phyloP scores from a whole-genome alignment of 1,140 invertebrate species.

The Condylostylus longicornis region DNA sequence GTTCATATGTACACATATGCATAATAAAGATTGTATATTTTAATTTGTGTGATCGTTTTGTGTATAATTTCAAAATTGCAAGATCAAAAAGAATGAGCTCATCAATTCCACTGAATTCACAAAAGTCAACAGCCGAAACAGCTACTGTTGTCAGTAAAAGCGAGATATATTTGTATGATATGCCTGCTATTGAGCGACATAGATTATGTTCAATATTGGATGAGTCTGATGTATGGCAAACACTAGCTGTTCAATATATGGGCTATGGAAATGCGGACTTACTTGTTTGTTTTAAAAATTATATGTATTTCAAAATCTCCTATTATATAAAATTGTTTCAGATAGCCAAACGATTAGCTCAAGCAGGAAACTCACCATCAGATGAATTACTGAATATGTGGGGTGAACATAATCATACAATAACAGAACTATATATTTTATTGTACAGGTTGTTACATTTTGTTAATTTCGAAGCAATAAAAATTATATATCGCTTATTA shows the following conservation, averaged over 20 bases:
- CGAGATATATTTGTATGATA: too few relatives aligned
- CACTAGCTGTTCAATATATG: slow-evolving; percentile 43
- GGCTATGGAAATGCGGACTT: slow-evolving; percentile 36
- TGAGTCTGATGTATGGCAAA: slow-evolving; percentile 60
- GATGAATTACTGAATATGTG: slow-evolving; percentile 58
- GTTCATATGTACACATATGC: too few relatives aligned
- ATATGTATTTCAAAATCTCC: neutral
- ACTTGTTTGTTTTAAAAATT: slow-evolving; percentile 37
- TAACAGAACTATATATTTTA: slow-evolving; percentile 58
- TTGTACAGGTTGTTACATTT: slow-evolving; percentile 32
- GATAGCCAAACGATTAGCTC: slow-evolving; percentile 34
- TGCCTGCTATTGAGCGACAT: slow-evolving; percentile 50
- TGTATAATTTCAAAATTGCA: too few relatives aligned
- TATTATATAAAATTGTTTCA: slow-evolving; percentile 12
- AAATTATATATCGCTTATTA: neutral
- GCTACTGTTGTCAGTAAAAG: too few relatives aligned
- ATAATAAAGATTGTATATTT: too few relatives aligned
- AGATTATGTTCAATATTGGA: slow-evolving; percentile 63
- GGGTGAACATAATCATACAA: slow-evolving; percentile 64
- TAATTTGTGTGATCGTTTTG: too few relatives aligned
- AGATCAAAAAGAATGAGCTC: too few relatives aligned
- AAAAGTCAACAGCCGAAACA: too few relatives aligned
- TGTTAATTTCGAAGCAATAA: neutral
- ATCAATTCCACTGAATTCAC: too few relatives aligned
- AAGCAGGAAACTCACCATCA: slow-evolving; percentile 49